phyloP scores from a whole-genome alignment of 2,797 vertebrate genomes.

The Pogonophryne albipinna region DNA sequence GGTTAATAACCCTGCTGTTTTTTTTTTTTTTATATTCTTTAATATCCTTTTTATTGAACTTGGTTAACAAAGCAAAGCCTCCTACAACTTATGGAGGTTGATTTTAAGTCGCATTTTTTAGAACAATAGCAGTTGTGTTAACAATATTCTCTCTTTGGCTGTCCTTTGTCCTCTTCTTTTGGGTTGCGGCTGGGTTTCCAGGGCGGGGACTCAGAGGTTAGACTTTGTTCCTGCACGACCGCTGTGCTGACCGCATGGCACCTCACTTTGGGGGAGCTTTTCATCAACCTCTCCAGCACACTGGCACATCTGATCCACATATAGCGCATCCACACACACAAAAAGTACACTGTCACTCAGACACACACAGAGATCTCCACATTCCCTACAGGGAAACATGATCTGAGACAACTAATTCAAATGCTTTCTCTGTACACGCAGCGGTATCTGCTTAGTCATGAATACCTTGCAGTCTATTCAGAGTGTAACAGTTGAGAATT shows the following conservation, averaged over 20 bases:
- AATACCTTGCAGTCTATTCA: slow-evolving; percentile 38
- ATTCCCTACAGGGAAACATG: slow-evolving; percentile 34
- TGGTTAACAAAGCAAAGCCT: slow-evolving; percentile 30
- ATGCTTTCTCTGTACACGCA: slow-evolving; percentile 37
- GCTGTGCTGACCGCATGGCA: slow-evolving; percentile 90
- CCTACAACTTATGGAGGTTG: slow-evolving; percentile 38
- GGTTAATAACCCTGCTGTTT: too few relatives aligned
- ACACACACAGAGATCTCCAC: slow-evolving; percentile 21
- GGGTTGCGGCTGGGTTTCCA: too few relatives aligned
- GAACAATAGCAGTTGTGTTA: slow-evolving; percentile 76
- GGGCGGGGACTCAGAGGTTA: slow-evolving; percentile 95
- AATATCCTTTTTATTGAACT: slow-evolving; percentile 24
- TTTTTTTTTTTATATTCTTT: slow-evolving; percentile 7
- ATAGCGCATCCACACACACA: slow-evolving; percentile 13
- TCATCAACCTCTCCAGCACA: slow-evolving; percentile 88
- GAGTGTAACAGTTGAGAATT: slow-evolving; percentile 49
- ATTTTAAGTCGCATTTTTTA: slow-evolving; percentile 41
- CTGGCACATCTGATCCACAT: slow-evolving; percentile 80
- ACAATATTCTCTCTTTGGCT: slow-evolving; percentile 84
- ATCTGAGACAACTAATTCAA: slow-evolving; percentile 33
- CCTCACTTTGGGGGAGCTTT: slow-evolving; percentile 85
- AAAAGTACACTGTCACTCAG: background rate
- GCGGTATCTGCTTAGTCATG: slow-evolving; percentile 49
- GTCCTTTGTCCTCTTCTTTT: slow-evolving; percentile 87
- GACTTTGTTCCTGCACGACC: slow-evolving; percentile 89